Percentiles rank a stretch among this genome's conserved stretches.
Conservation (phyloP, 2,888 invertebrate genomes). For the Seira musarum region DNA sequence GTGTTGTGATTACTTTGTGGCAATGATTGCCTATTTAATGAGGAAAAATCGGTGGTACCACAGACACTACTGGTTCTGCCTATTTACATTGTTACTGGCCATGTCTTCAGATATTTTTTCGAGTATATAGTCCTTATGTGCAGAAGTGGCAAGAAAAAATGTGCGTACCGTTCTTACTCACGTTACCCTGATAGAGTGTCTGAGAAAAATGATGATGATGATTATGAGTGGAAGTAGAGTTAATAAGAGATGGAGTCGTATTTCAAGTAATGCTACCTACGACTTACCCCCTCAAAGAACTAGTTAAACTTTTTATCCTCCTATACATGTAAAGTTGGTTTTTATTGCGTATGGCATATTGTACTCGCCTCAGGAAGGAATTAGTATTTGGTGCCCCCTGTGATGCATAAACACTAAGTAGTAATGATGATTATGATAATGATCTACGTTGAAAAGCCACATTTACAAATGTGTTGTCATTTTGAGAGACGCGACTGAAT, state of each 20-base stretch:
- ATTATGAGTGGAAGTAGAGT: background rate
- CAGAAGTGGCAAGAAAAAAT: too few relatives aligned
- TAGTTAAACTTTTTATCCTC: background rate
- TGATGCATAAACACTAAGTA: conserved; percentile 37
- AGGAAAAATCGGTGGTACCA: conserved; percentile 24
- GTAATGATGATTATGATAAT: conserved; percentile 45
- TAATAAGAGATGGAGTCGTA: background rate
- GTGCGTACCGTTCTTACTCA: background rate
- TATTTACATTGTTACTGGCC: background rate
- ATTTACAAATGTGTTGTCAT: conserved; percentile 21
- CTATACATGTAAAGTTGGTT: background rate
- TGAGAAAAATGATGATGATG: background rate
- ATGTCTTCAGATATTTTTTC: too few relatives aligned
- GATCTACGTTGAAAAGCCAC: conserved; percentile 41
- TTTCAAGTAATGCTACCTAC: background rate
- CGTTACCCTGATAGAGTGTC: background rate
- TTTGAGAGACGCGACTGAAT: conserved; percentile 15
- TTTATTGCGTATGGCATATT: background rate
- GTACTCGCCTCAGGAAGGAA: conserved; percentile 23
- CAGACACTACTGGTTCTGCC: conserved; percentile 24
- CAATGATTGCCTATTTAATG: conserved; percentile 47
- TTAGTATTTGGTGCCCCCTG: conserved; percentile 41
- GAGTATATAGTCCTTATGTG: too few relatives aligned
- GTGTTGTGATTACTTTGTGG: conserved; percentile 36
- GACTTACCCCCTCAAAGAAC: background rate